These are phyloP conservation scores for Paramormyrops kingsleyae DNA, from an alignment of 2,113 vertebrate genomes.

Conservation along the genomic window DNA sequence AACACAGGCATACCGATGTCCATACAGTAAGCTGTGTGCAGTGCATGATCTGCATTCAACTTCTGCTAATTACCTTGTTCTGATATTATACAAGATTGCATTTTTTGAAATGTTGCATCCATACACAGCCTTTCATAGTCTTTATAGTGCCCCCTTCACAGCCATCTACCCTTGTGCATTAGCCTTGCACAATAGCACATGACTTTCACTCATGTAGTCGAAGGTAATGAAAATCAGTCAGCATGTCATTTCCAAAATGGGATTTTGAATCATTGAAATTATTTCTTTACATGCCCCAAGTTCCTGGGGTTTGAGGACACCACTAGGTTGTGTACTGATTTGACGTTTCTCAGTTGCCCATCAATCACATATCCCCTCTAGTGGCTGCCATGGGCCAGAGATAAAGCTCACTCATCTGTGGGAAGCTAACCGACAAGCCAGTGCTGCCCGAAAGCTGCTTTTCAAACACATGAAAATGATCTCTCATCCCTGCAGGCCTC, in stretches of 20 bases:
- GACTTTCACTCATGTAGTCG: neutral
- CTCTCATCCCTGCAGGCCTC: conserved; percentile 11
- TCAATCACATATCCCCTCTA: conserved; percentile 1
- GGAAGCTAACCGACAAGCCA: neutral
- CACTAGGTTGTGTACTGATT: neutral
- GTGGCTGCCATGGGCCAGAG: conserved; percentile 28
- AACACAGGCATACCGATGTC: neutral
- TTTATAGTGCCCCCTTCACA: neutral
- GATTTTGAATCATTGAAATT: neutral
- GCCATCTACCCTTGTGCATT: neutral
- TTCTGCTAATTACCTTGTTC: neutral
- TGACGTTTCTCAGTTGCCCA: neutral
- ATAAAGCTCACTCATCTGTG: conserved; percentile 5
- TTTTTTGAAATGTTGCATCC: neutral
- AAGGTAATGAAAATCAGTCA: conserved; percentile 5
- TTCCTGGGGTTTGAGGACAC: neutral
- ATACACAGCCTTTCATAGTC: neutral
- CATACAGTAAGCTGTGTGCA: neutral
- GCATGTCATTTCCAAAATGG: neutral
- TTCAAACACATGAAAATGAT: conserved; percentile 37
- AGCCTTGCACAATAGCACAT: neutral
- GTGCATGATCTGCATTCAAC: neutral
- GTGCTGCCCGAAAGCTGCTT: conserved; percentile 40
- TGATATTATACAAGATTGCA: neutral
- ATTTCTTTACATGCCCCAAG: neutral